Evolutionary conservation across 2,797 vertebrate species (phyloP).

Genomic region (Chrysocyon brachyurus): DNA sequence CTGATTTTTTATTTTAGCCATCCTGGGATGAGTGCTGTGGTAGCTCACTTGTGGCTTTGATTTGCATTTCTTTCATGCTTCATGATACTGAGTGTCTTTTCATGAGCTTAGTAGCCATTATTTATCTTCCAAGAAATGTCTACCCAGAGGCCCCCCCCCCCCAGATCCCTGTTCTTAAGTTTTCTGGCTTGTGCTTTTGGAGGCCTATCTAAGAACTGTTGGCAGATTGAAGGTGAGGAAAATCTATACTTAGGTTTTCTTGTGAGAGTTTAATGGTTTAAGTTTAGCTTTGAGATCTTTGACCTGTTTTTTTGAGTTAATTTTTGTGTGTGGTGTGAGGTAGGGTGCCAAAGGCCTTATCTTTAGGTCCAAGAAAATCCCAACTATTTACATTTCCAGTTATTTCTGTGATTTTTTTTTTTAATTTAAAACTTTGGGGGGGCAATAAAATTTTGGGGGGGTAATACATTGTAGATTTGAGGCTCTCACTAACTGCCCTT

Average conservation of each 20-base stretch:
- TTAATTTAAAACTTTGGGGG: not conserved
- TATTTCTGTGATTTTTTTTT: not conserved
- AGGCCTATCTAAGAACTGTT: not conserved
- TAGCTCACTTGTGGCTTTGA: not conserved
- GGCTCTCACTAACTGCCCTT: not conserved
- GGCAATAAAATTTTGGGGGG: not conserved
- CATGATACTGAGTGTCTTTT: not conserved
- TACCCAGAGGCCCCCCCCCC: rapidly evolving
- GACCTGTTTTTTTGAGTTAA: not conserved
- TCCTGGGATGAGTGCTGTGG: not conserved
- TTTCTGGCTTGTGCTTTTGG: too few relatives aligned
- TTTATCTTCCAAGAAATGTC: not conserved
- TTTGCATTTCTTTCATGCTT: not conserved
- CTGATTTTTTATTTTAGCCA: not conserved
- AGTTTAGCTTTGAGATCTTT: not conserved
- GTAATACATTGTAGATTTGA: not conserved
- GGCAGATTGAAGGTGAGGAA: not conserved
- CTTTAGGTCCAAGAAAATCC: not conserved
- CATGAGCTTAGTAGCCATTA: too few relatives aligned
- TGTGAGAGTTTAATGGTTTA: not conserved
- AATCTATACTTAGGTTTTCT: not conserved
- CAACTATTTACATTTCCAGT: not conserved
- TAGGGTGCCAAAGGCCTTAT: not conserved
- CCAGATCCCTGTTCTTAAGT: not conserved
- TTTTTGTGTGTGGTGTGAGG: not conserved